A percentile compares a stretch with the other conserved stretches of the same genome.
Conservation (phyloP, 1,140 invertebrate genomes). For the Battus philenor region DNA sequence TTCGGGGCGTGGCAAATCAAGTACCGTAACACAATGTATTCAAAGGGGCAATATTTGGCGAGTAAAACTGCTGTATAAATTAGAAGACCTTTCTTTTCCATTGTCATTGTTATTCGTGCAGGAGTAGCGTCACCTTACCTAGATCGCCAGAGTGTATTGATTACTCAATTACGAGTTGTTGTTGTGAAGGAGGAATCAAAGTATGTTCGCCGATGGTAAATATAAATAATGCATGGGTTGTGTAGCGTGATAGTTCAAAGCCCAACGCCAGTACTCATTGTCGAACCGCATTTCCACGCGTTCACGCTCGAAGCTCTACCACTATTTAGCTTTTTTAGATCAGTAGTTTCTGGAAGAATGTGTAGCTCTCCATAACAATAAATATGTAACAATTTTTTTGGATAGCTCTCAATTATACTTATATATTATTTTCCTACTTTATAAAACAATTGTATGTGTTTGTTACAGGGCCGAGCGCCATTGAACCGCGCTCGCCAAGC, state of each 20-base stretch:
- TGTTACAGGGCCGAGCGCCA: slow-evolving; percentile 73
- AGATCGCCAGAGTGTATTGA: slow-evolving; percentile 47
- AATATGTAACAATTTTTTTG: neutral
- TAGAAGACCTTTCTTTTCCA: slow-evolving; percentile 49
- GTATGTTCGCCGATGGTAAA: slow-evolving; percentile 72
- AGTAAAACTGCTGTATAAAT: slow-evolving; percentile 69
- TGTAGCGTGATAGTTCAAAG: slow-evolving; percentile 74
- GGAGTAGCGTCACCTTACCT: slow-evolving; percentile 40
- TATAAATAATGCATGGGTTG: slow-evolving; percentile 71
- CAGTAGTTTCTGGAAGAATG: neutral
- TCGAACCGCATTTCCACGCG: slow-evolving; percentile 39
- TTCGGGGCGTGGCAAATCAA: slow-evolving; percentile 73
- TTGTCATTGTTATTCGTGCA: slow-evolving; percentile 45
- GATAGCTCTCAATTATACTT: no score
- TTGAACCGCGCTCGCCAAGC: slow-evolving; percentile 71
- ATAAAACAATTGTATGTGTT: slow-evolving; percentile 29
- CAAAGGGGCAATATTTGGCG: slow-evolving; percentile 68
- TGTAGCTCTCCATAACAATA: slow-evolving; percentile 1
- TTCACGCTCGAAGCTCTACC: slow-evolving; percentile 28
- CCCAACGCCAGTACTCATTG: slow-evolving; percentile 46
- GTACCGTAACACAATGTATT: slow-evolving; percentile 73
- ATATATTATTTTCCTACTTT: no score
- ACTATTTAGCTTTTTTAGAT: slow-evolving; percentile 17
- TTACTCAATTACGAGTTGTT: slow-evolving; percentile 53
- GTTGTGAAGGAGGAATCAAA: slow-evolving; percentile 64